A percentile compares a stretch with the other conserved stretches of the same genome.
Conservation (phyloP, 2,888 invertebrate species). For the Schrankia costaestrigalis region DNA sequence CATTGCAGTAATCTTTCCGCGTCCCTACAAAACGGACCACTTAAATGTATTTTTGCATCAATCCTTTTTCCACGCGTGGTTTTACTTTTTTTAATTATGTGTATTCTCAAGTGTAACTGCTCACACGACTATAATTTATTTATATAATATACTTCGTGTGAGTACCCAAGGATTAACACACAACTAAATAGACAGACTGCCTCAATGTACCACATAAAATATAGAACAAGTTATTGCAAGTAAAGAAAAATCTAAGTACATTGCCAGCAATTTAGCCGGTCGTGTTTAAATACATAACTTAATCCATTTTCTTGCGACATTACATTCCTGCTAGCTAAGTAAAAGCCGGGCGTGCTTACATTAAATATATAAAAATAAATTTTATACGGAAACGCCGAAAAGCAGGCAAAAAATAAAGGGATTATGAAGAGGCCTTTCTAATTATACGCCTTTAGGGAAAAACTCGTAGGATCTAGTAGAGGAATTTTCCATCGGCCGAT, state of each 20-base stretch:
- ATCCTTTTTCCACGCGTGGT: no score
- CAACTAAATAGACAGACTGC: no score
- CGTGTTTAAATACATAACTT: constrained; percentile 8
- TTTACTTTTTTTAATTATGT: no score
- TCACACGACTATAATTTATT: no score
- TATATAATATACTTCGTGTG: no score
- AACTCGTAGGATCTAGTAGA: constrained; percentile 31
- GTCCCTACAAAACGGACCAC: no score
- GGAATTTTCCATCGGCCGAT: constrained; percentile 56
- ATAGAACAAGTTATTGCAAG: constrained; percentile 1
- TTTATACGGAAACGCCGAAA: constrained; percentile 9
- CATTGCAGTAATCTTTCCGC: no score
- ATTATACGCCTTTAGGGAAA: constrained; percentile 25
- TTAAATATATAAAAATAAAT: constrained; percentile 8
- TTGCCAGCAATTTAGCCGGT: constrained; percentile 5
- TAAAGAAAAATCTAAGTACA: constrained; percentile 2
- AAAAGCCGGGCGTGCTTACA: constrained; percentile 6
- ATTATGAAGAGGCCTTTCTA: constrained; percentile 19
- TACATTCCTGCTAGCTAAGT: constrained; percentile 6
- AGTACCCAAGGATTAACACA: no score
- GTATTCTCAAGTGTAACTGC: no score
- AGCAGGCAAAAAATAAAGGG: constrained; percentile 13
- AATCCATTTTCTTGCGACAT: constrained; percentile 11
- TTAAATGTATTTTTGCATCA: no score
- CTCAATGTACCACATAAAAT: constrained; percentile 1